Percentiles rank a stretch among this genome's conserved stretches.
Evolutionary conservation across 2,113 vertebrate species (phyloP).

Genomic region (Polyodon spathula): DNA sequence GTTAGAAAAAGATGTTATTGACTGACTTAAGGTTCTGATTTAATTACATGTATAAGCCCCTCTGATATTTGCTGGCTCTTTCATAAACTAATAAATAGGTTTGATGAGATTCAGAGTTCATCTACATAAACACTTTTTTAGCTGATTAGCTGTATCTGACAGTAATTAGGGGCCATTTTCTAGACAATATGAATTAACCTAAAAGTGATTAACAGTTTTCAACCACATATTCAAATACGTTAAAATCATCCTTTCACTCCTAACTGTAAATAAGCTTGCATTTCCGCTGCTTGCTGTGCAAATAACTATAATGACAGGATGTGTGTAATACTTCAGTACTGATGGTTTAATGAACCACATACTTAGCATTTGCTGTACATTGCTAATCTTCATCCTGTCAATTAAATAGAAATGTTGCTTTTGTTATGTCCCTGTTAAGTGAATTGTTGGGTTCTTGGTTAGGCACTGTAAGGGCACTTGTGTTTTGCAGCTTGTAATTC

Average conservation of each 20-base stretch:
- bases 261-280: neutral
- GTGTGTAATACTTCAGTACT: conserved; percentile 2
- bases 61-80: neutral
- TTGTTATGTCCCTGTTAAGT: too few relatives aligned
- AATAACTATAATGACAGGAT: neutral
- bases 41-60: conserved; percentile 14
- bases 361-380: neutral
- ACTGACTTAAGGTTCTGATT: conserved; percentile 12
- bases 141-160: conserved; percentile 21
- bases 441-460: too few relatives aligned
- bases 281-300: neutral
- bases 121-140: conserved; percentile 14
- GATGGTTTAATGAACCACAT: neutral
- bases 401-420: neutral
- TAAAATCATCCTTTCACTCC: neutral
- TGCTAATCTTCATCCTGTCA: neutral
- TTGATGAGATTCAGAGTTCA: conserved; percentile 17
- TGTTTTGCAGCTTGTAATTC: too few relatives aligned
- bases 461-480: too few relatives aligned
- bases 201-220: neutral
- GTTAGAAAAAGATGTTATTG: conserved; percentile 3
- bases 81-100: conserved; percentile 8
- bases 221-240: neutral
- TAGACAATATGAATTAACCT: conserved; percentile 6
- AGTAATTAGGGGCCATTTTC: conserved; percentile 14